phyloP scores from a whole-genome alignment of 2,113 vertebrate genomes.

The Corynorhinus townsendii region DNA sequence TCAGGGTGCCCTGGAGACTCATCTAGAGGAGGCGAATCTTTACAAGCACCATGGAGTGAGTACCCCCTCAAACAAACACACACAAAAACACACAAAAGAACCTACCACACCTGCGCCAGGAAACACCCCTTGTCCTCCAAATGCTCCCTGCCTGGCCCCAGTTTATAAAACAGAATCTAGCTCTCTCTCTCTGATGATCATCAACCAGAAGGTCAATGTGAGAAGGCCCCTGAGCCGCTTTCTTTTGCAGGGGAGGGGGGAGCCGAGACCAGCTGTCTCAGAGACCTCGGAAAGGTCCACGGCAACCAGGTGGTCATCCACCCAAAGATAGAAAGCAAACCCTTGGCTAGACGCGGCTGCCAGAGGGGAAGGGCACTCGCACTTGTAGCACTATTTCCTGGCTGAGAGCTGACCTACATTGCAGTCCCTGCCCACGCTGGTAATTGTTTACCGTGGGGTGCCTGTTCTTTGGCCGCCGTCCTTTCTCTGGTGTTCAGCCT shows the following conservation, averaged over 20 bases:
- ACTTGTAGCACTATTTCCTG: slow-evolving; percentile 27
- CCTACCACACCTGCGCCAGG: not conserved
- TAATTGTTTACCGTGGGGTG: slow-evolving; percentile 56
- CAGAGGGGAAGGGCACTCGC: slow-evolving; percentile 27
- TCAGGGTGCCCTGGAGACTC: not conserved
- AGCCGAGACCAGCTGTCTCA: slow-evolving; percentile 38
- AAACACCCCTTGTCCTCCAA: not conserved
- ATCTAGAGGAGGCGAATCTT: not conserved
- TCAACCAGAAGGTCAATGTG: slow-evolving; percentile 37
- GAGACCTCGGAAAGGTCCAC: not conserved
- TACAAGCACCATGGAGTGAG: not conserved
- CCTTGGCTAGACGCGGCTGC: slow-evolving; percentile 49
- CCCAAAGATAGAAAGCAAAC: slow-evolving; percentile 53
- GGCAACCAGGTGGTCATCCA: slow-evolving; percentile 43
- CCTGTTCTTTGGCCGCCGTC: slow-evolving; percentile 37
- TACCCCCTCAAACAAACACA: not conserved
- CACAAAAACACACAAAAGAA: not conserved
- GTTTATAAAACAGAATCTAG: not conserved
- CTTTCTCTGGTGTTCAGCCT: not conserved
- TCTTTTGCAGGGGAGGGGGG: not conserved
- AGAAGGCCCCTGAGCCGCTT: not conserved
- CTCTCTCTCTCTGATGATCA: not conserved
- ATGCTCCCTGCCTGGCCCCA: not conserved
- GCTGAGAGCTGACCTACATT: slow-evolving; percentile 72
- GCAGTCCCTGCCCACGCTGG: slow-evolving; percentile 20